Evolutionary conservation across 1,140 invertebrate genomes (phyloP).

Genomic region (Brachionus calyciflorus): DNA sequence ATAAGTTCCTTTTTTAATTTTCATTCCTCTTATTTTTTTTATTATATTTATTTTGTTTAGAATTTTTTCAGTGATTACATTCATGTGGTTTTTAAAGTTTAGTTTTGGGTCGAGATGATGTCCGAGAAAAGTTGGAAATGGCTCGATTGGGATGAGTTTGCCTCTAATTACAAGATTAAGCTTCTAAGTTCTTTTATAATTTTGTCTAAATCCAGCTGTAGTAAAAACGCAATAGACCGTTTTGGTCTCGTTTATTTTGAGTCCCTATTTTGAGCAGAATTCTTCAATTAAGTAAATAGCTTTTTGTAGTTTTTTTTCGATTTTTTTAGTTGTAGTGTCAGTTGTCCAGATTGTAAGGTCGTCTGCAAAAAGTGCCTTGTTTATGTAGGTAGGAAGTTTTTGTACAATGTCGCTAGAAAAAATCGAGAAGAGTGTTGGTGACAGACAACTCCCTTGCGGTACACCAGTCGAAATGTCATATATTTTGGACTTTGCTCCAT

Average conservation of each 20-base stretch:
- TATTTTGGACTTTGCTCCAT: background rate
- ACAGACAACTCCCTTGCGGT: background rate
- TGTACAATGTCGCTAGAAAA: constrained; percentile 3
- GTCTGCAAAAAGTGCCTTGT: background rate
- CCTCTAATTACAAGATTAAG: background rate
- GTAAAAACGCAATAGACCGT: background rate
- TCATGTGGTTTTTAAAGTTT: background rate
- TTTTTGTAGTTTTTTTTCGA: background rate
- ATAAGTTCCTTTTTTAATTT: background rate
- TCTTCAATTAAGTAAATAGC: background rate
- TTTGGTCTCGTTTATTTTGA: background rate
- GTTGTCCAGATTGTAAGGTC: background rate
- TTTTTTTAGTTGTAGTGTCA: background rate
- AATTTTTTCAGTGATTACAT: background rate
- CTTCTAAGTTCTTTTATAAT: background rate
- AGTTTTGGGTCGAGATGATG: constrained; percentile 3
- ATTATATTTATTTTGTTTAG: background rate
- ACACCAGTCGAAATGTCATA: background rate
- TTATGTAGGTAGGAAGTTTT: background rate
- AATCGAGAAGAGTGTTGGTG: background rate
- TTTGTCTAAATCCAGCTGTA: background rate
- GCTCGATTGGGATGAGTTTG: background rate
- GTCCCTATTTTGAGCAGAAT: background rate
- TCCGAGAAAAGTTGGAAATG: background rate
- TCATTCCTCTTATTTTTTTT: background rate